A percentile compares a stretch with the other conserved stretches of the same genome.
phyloP scores from a whole-genome alignment of 2,888 invertebrate species.

The Amiota communis region DNA sequence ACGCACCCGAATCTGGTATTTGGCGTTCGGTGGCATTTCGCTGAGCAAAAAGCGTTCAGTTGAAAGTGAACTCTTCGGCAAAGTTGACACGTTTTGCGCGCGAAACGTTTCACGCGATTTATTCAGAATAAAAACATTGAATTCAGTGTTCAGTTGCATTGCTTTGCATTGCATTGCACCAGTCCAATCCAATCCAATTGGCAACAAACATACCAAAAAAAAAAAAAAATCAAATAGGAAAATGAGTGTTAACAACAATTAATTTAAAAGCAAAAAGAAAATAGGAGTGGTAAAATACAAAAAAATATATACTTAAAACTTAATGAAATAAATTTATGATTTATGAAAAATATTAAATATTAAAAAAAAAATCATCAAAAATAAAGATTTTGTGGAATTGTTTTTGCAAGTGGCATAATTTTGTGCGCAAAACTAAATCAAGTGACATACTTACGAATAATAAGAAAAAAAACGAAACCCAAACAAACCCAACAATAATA shows the following conservation, averaged over 20 bases:
- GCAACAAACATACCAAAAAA: not conserved
- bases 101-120: slow-evolving; percentile 48
- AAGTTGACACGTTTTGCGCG: slow-evolving; percentile 71
- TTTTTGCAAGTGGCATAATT: not conserved
- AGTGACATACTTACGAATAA: slow-evolving; percentile 7
- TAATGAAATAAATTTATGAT: not conserved
- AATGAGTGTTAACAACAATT: not conserved
- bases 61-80: slow-evolving; percentile 72
- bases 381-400: not conserved
- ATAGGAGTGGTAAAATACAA: too few relatives aligned
- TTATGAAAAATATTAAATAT: not conserved
- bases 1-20: slow-evolving; percentile 17
- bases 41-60: slow-evolving; percentile 70
- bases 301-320: too few relatives aligned
- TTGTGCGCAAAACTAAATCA: slow-evolving; percentile 13
- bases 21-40: slow-evolving; percentile 47
- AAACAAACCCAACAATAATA: not conserved
- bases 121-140: too few relatives aligned
- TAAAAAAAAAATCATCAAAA: not conserved
- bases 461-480: not conserved
- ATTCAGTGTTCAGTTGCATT: slow-evolving; percentile 1
- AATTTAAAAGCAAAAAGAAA: not conserved
- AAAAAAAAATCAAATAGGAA: not conserved
- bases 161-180: not conserved
- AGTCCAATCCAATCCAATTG: slow-evolving; percentile 22